Evolutionary conservation across 2,888 invertebrate genomes (phyloP).

Genomic region (Neuroscelio doddi): DNA sequence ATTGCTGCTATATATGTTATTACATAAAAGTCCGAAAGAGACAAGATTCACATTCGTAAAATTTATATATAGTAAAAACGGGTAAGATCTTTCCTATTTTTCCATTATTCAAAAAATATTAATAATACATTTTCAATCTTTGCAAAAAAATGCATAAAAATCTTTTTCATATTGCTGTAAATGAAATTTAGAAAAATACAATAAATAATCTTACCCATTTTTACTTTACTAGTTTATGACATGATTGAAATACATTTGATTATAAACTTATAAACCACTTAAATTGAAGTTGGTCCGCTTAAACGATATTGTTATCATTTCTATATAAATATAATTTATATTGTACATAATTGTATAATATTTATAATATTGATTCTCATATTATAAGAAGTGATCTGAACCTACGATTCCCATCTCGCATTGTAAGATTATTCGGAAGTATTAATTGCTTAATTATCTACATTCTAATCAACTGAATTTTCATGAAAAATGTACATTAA

Average conservation of each 20-base stretch:
- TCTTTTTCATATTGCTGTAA: too few species aligned
- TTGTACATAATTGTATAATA: slow-evolving; percentile 22
- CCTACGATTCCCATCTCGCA: slow-evolving; percentile 1
- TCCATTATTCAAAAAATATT: too few species aligned
- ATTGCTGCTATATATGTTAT: too few species aligned
- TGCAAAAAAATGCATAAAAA: not conserved
- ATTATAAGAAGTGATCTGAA: slow-evolving; percentile 27
- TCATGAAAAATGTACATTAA: slow-evolving; percentile 15
- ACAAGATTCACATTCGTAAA: too few species aligned
- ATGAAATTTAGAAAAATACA: too few species aligned
- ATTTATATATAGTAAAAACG: too few species aligned
- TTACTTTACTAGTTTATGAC: too few species aligned
- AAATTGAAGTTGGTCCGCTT: slow-evolving; percentile 32
- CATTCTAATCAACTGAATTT: slow-evolving; percentile 10
- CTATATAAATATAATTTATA: slow-evolving; percentile 34
- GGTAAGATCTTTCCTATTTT: too few species aligned
- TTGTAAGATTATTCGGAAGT: not conserved
- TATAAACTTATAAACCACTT: not conserved
- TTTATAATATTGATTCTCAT: slow-evolving; percentile 31
- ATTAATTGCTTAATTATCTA: not conserved
- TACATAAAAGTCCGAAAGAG: too few species aligned
- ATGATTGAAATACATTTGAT: not conserved
- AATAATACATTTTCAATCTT: not conserved
- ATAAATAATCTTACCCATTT: too few species aligned
- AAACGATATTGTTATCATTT: slow-evolving; percentile 16